Evolutionary conservation across 2,888 invertebrate species (phyloP).

Genomic region (Torymus auratus): DNA sequence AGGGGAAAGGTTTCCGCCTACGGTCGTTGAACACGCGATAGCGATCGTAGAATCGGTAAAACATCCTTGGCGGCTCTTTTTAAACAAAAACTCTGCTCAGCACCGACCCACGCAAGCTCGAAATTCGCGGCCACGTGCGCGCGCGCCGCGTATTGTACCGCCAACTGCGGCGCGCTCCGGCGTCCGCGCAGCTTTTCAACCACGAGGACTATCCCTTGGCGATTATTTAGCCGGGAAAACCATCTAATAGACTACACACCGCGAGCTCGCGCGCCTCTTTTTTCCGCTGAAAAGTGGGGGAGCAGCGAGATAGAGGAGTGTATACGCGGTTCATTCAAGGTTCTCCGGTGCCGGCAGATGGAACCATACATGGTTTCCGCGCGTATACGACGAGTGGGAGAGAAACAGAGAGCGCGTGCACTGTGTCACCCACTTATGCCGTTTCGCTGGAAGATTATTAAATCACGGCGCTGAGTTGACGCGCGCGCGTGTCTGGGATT

Average conservation of each 20-base stretch:
- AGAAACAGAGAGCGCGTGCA: constrained; percentile 37
- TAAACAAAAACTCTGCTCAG: neutral
- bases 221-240: no score
- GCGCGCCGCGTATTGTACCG: neutral
- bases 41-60: constrained; percentile 75
- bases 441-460: constrained; percentile 6
- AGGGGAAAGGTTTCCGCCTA: constrained; percentile 70
- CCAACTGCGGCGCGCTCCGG: no score
- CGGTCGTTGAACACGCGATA: constrained; percentile 75
- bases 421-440: constrained; percentile 31
- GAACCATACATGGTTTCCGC: constrained; percentile 68
- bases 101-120: constrained; percentile 4
- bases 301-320: neutral
- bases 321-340: constrained; percentile 61
- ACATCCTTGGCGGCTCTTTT: constrained; percentile 63
- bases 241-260: no score
- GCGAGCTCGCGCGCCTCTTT: no score
- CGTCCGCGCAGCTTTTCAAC: neutral
- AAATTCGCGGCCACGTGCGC: constrained; percentile 44
- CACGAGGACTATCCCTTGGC: no score
- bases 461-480: neutral
- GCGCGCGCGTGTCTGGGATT: neutral
- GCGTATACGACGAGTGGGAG: constrained; percentile 42
- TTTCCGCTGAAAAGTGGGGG: neutral
- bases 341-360: constrained; percentile 60